phyloP scores from a whole-genome alignment of 2,113 vertebrate species.

The Eurypyga helias region DNA sequence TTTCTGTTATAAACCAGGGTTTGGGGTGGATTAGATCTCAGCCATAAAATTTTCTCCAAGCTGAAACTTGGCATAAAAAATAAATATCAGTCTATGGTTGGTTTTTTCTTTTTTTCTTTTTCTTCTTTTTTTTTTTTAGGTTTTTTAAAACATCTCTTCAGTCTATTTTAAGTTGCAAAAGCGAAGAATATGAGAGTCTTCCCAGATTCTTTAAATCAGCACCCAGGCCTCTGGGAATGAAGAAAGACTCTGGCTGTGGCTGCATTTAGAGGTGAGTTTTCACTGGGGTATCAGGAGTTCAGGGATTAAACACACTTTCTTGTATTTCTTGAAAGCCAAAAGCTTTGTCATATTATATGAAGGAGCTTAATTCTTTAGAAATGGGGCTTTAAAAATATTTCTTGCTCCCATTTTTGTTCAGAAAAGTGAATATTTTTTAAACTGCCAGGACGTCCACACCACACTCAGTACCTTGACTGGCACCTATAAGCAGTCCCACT shows the following conservation, averaged over 20 bases:
- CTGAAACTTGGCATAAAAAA: conserved; percentile 76
- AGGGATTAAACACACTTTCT: conserved; percentile 22
- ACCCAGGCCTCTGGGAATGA: neutral
- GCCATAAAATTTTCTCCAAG: conserved; percentile 79
- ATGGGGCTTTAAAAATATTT: neutral
- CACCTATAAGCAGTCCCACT: neutral
- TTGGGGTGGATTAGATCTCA: conserved; percentile 76
- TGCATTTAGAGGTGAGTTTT: conserved; percentile 23
- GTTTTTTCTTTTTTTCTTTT: neutral
- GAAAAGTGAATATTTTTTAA: neutral
- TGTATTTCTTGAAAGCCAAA: conserved; percentile 42
- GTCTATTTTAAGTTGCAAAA: conserved; percentile 60
- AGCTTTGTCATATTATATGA: neutral
- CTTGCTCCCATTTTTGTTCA: neutral
- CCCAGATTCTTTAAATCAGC: conserved; percentile 13
- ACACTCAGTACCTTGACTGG: neutral
- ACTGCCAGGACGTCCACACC: neutral
- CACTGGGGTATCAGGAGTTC: conserved; percentile 30
- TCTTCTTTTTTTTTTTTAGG: neutral
- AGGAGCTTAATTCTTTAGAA: conserved; percentile 17
- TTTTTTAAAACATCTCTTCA: neutral
- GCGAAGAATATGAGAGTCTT: conserved; percentile 51
- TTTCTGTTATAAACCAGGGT: conserved; percentile 79
- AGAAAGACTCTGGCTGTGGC: conserved; percentile 13
- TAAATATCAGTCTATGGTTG: conserved; percentile 62